Evolutionary conservation across 2,113 vertebrate species (phyloP), one percentile per base, ranked within the genome.

Genomic region (Atlantisia rogersi): DNA sequence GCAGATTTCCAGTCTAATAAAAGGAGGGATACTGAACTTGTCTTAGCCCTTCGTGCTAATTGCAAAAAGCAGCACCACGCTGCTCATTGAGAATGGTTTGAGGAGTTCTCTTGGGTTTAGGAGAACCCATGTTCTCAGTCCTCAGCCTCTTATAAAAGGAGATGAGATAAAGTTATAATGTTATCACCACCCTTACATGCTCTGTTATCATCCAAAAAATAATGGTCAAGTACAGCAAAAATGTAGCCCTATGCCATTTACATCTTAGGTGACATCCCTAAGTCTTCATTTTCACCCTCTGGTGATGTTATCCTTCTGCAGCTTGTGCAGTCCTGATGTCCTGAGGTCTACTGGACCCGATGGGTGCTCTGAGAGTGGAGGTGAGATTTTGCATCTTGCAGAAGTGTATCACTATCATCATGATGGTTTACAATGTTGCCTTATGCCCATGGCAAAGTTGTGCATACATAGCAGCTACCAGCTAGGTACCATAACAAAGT

Each of bases 1-100:
- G 28, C 46, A 86, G 56, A 53, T 95, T 96, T 93, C 83, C 83
- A 76, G 92, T 55, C 53, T 92, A 90, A 82, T 67, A 76, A 46
- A 91, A 95, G n/a, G 22, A 40, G 16, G 24, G 79, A 69, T 39
- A 69, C 11, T 18, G n/a, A 77, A 76, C 28, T 88, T 67, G 77
- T 85, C 44, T 86, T 85, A 46, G 15, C 74, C 89, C 60, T 59
- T 56, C 48, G 63, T 80, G 64, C 71, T 95, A 89, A 84, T 53
- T 86, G 71, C 44, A 84, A 80, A 92, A 88, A 81, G 56, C 44
- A 91, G 53, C 62, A 82, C 46, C 39, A 64, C 9, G 6, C 20
- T 63, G 37, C 58, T 31, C 31, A 58, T 22, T 74, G 68, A 12
- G 12, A 85, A 59, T 32, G 58, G 75, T 70, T 94, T 78, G 15